Evolutionary conservation across 2,113 vertebrate species (phyloP).

Genomic region (Hylia prasina): DNA sequence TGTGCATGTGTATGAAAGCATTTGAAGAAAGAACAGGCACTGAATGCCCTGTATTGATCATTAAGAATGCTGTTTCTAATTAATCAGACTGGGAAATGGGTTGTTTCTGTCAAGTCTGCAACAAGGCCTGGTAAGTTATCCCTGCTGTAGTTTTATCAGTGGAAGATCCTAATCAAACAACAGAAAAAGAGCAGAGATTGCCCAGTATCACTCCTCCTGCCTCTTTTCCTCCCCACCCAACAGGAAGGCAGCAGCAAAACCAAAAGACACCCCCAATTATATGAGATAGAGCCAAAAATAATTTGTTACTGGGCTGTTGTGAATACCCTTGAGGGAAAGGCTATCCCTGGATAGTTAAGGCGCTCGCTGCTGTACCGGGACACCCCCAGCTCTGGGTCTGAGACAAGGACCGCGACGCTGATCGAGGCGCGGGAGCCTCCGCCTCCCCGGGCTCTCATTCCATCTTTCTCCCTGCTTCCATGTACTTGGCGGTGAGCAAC

Average conservation of each 20-base stretch:
- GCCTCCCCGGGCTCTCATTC: fast-evolving
- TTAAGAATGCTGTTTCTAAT: not conserved
- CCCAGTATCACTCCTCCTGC: fast-evolving
- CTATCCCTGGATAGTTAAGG: too few species aligned
- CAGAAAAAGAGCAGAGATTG: not conserved
- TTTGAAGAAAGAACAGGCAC: not conserved
- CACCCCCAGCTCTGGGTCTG: too few species aligned
- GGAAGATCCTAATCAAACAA: not conserved
- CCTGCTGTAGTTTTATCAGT: not conserved
- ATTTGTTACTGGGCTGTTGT: not conserved
- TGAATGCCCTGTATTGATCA: fast-evolving
- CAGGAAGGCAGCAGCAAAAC: fast-evolving
- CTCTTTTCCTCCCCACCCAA: not conserved
- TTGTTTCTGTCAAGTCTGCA: not conserved
- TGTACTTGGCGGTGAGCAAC: not conserved
- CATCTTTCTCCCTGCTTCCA: not conserved
- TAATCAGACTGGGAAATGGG: not conserved
- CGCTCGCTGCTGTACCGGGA: too few species aligned
- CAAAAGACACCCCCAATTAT: not conserved
- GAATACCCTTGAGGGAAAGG: not conserved
- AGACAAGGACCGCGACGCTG: fast-evolving
- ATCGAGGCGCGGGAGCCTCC: too few species aligned
- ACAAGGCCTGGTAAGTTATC: not conserved
- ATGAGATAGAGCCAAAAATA: not conserved
- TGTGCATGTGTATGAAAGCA: not conserved